Conservation (phyloP, 2,797 vertebrate species). For the Melanotaenia maccullochi region DNA sequence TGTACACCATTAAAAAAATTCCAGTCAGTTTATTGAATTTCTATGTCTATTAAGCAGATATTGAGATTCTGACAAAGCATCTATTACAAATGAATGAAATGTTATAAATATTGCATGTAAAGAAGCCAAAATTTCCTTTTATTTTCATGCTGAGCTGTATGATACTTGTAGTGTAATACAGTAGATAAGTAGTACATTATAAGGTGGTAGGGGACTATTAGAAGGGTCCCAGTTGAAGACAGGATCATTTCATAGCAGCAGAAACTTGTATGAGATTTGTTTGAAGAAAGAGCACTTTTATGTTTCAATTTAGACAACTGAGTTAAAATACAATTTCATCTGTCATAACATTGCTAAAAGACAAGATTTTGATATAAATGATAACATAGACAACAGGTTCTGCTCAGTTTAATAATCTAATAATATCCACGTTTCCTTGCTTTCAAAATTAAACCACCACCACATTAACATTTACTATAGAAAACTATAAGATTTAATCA, state of each 20-base stretch:
- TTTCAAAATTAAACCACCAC: not conserved
- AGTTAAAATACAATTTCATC: not conserved
- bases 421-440: not conserved
- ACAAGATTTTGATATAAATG: not conserved
- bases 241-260: not conserved
- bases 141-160: not conserved
- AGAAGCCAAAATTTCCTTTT: not conserved
- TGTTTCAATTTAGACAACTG: not conserved
- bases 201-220: not conserved
- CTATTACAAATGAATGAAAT: not conserved
- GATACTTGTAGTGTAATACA: no score
- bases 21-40: not conserved
- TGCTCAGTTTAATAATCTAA: not conserved
- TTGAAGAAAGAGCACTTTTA: not conserved
- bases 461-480: not conserved
- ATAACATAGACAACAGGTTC: not conserved
- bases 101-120: not conserved
- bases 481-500: not conserved
- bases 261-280: not conserved
- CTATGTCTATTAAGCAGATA: not conserved
- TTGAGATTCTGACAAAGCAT: not conserved
- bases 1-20: not conserved
- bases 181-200: not conserved
- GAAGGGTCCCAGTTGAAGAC: not conserved
- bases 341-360: no score